Conservation (phyloP, 2,888 invertebrate species). For the Napeogenes sylphis region DNA sequence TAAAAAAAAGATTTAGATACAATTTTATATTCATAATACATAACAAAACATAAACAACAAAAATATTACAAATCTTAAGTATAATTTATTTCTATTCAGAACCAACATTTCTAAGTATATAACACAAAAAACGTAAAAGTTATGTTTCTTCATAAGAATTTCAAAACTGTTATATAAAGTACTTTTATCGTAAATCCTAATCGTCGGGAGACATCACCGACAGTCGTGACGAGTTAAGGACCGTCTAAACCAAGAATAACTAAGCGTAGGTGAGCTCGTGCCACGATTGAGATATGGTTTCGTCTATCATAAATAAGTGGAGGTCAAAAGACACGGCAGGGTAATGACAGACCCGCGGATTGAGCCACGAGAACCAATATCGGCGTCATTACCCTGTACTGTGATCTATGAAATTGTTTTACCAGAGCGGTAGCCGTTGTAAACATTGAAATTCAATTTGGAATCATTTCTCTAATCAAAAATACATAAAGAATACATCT, state of each 20-base stretch:
- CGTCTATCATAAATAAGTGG: slow-evolving; percentile 41
- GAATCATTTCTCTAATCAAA: slow-evolving; percentile 29
- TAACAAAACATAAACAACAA: slow-evolving; percentile 6
- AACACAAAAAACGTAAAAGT: too few species aligned
- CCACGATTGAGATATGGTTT: slow-evolving; percentile 46
- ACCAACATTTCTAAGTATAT: too few species aligned
- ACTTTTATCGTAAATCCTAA: neutral
- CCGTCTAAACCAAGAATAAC: slow-evolving; percentile 43
- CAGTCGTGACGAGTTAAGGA: slow-evolving; percentile 52
- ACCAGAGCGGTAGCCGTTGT: slow-evolving; percentile 47
- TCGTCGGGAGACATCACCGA: slow-evolving; percentile 25
- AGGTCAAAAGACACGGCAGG: slow-evolving; percentile 67
- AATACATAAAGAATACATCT: slow-evolving; percentile 22
- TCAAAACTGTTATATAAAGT: too few species aligned
- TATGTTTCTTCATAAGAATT: too few species aligned
- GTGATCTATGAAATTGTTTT: slow-evolving; percentile 46
- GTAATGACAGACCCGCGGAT: slow-evolving; percentile 64
- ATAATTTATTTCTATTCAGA: too few species aligned
- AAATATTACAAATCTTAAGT: too few species aligned
- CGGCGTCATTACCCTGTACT: slow-evolving; percentile 34
- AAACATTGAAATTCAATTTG: slow-evolving; percentile 50
- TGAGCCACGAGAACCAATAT: slow-evolving; percentile 53
- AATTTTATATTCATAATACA: slow-evolving; percentile 12
- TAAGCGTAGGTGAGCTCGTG: slow-evolving; percentile 48
- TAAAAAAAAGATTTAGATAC: slow-evolving; percentile 14